A percentile compares a stretch with the other conserved stretches of the same genome.
Conservation (phyloP, 2,113 vertebrate genomes). For the Antennarius striatus region DNA sequence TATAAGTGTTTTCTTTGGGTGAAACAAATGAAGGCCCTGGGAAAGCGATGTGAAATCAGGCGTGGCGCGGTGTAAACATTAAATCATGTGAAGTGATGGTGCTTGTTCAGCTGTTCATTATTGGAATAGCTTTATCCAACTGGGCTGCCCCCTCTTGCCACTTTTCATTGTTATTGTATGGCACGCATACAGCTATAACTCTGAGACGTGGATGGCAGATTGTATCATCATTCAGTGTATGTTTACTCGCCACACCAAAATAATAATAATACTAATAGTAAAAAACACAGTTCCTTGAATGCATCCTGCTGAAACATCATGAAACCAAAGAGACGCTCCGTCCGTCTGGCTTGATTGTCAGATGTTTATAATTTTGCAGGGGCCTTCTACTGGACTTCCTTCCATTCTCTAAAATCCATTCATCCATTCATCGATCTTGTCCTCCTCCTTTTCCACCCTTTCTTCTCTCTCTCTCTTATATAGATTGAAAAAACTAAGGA, state of each 20-base stretch:
- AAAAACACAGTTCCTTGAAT: slow-evolving; percentile 45
- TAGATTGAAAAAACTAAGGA: no score
- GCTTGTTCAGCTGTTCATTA: slow-evolving; percentile 80
- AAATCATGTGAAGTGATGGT: slow-evolving; percentile 79
- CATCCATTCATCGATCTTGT: slow-evolving; percentile 62
- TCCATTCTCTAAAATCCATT: slow-evolving; percentile 69
- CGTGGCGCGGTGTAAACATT: slow-evolving; percentile 75
- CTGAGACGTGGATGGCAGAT: slow-evolving; percentile 51
- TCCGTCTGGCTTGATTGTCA: slow-evolving; percentile 49
- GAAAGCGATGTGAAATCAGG: slow-evolving; percentile 73
- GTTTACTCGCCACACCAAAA: slow-evolving; percentile 53
- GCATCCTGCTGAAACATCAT: slow-evolving; percentile 61
- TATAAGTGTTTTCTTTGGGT: slow-evolving; percentile 75
- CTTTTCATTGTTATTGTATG: slow-evolving; percentile 61
- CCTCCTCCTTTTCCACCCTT: slow-evolving; percentile 37
- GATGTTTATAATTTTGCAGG: slow-evolving; percentile 49
- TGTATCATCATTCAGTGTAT: slow-evolving; percentile 60
- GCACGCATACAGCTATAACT: slow-evolving; percentile 23
- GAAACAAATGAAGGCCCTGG: slow-evolving; percentile 78
- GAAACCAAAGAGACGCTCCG: slow-evolving; percentile 50
- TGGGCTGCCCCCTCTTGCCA: slow-evolving; percentile 59
- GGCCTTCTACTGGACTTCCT: slow-evolving; percentile 44
- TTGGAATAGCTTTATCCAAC: slow-evolving; percentile 72
- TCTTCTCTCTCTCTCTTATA: slow-evolving; percentile 45
- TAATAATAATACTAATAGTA: no score